These are phyloP conservation scores for Tetragnatha montana DNA, from an alignment of 2,888 invertebrate species.

Conservation along the genomic window DNA sequence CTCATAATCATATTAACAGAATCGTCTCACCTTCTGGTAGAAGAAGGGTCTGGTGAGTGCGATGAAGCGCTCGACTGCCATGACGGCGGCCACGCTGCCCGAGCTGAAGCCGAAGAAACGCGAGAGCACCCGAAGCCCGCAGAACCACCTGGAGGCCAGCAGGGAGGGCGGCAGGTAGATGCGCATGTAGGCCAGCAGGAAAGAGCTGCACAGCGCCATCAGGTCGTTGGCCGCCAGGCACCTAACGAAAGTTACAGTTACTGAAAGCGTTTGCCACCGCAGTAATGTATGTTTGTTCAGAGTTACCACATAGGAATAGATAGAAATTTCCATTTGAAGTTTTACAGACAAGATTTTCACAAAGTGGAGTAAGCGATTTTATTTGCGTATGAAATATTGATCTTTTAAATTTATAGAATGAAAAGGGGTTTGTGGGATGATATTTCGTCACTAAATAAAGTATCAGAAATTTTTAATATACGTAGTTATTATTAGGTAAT, in stretches of 20 bases:
- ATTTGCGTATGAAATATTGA: no score
- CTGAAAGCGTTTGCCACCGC: not conserved
- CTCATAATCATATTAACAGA: no score
- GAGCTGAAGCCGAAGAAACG: conserved; percentile 90
- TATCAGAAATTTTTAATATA: no score
- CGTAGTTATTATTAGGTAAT: no score
- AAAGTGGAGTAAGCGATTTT: no score
- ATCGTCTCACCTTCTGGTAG: conserved; percentile 88
- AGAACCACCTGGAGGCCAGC: conserved; percentile 79
- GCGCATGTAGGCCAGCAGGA: conserved; percentile 82
- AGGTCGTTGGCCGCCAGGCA: conserved; percentile 87
- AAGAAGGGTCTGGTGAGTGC: conserved; percentile 90
- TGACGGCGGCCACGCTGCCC: conserved; percentile 90
- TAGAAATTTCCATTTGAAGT: no score
- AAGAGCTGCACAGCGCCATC: conserved; percentile 86
- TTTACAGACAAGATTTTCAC: no score
- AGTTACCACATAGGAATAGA: no score
- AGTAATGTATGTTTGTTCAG: no score
- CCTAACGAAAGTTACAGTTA: conserved; percentile 75
- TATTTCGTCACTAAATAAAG: no score
- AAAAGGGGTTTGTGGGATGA: no score
- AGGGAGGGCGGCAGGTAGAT: conserved; percentile 77
- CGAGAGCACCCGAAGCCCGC: conserved; percentile 84
- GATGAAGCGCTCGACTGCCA: conserved; percentile 91
- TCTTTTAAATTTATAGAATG: no score